These are phyloP conservation scores for Arrhamphus sclerolepis DNA, from an alignment of 2,797 vertebrate species.

Conservation along the genomic window DNA sequence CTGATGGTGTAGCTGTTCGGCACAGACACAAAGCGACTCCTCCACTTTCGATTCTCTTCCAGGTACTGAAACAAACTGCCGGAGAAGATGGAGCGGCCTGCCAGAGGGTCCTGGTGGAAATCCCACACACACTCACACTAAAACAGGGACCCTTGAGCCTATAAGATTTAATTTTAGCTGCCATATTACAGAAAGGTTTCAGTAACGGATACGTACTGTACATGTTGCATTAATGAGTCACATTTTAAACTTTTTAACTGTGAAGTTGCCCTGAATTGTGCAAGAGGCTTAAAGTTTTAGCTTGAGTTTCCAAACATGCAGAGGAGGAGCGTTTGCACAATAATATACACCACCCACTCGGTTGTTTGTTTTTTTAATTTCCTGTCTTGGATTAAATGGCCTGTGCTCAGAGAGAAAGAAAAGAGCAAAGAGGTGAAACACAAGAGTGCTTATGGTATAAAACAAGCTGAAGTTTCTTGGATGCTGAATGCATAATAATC, in stretches of 20 bases:
- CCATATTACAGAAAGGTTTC: not conserved
- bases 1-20: constrained; percentile 87
- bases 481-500: too few species aligned
- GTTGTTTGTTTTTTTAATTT: constrained; percentile 44
- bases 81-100: constrained; percentile 90
- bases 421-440: constrained; percentile 2
- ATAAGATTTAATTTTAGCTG: not conserved
- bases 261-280: not conserved
- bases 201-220: not conserved
- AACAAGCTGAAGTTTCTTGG: too few species aligned
- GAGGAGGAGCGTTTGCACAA: constrained; percentile 41
- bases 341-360: constrained; percentile 35
- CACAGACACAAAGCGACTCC: constrained; percentile 90
- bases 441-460: not conserved
- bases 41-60: constrained; percentile 95
- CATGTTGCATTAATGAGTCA: not conserved
- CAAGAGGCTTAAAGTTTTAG: constrained; percentile 5
- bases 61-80: constrained; percentile 93
- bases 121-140: not conserved
- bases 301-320: constrained; percentile 7
- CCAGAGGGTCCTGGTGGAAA: constrained; percentile 83
- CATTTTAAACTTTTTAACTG: not conserved
- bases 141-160: not conserved
- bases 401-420: not conserved
- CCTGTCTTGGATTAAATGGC: constrained; percentile 52